These are phyloP conservation scores for Ictalurus punctatus DNA, from an alignment of 2,113 vertebrate genomes.

Conservation along the genomic window DNA sequence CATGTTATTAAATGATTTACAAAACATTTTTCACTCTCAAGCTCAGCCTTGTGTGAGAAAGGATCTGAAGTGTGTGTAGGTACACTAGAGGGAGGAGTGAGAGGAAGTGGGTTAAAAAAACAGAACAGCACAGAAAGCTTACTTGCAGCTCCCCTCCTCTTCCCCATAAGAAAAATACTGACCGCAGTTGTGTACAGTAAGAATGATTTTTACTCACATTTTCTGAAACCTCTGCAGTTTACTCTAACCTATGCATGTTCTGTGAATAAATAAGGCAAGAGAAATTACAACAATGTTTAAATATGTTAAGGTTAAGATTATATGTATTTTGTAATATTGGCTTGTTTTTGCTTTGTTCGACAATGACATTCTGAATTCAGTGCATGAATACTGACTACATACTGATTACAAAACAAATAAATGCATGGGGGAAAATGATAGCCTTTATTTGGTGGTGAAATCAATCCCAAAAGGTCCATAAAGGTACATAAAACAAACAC, in stretches of 20 bases:
- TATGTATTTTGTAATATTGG: neutral
- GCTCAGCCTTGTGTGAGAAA: neutral
- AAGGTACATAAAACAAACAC: too few species aligned
- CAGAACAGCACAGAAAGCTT: neutral
- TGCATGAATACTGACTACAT: neutral
- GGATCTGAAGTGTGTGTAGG: neutral
- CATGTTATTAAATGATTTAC: neutral
- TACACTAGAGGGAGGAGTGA: neutral
- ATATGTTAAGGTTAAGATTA: neutral
- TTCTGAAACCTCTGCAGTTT: neutral
- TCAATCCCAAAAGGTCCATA: neutral
- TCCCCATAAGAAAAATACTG: neutral
- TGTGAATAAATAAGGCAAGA: neutral
- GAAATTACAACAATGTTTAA: neutral
- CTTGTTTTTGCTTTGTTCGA: neutral
- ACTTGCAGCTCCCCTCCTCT: neutral
- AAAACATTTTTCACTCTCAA: neutral
- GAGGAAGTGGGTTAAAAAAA: slow-evolving; percentile 11
- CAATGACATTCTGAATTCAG: neutral
- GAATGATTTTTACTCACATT: neutral
- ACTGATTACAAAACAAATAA: neutral
- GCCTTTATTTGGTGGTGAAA: neutral
- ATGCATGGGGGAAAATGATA: neutral
- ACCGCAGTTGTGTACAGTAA: neutral
- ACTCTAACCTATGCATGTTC: neutral